Evolutionary conservation across 2,113 vertebrate species (phyloP), one percentile per base, ranked within the genome.

Genomic region (Martes martes): DNA sequence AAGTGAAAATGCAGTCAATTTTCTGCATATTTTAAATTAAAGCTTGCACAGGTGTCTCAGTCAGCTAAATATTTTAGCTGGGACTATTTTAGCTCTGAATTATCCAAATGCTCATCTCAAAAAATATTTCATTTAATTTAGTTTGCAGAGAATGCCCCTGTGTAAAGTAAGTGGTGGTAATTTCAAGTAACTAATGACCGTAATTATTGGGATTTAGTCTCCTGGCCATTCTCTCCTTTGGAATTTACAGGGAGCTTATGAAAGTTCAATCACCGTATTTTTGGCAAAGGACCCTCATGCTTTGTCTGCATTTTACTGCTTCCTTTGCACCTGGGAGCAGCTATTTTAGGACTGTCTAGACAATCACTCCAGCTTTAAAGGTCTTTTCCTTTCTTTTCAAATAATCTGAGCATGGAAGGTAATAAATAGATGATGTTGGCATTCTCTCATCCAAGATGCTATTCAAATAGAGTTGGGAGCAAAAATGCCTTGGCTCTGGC

Each of bases 341-440:
- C 96, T 98, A 97, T 97, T 98, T 98, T 97, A 50, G 84, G 89
- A 94, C 97, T 96, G 97, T 98, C 98, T 98, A 98, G 98, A 97
- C 97, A 97, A 98, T 98, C 95, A 97, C 76, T 90, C 90, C 86
- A 88, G 95, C 63, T 97, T 94, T 71, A 96, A 98, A 98, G 95
- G 67, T 95, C 96, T 97, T 96, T 98, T 98, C 97, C 96, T 97
- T 98, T 98, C 92, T 97, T 82, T 91, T 92, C 82, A 86, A 90
- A 95, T 81, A 91, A 96, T 97, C 87, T 19, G 63, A 93, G 74
- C 21, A 50, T 81, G 19, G 80, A 88, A 50, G 74, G 42, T 95
- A 91, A 96, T 96, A 97, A 96, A 94, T 63, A 95, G 97, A 97
- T 61, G 95, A 95, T 55, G n/a, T 45, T 84, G 82, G 80, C 93